Evolutionary conservation across 2,888 invertebrate genomes (phyloP), one percentile per base, ranked within the genome.

Genomic region (Fragum whitleyi): DNA sequence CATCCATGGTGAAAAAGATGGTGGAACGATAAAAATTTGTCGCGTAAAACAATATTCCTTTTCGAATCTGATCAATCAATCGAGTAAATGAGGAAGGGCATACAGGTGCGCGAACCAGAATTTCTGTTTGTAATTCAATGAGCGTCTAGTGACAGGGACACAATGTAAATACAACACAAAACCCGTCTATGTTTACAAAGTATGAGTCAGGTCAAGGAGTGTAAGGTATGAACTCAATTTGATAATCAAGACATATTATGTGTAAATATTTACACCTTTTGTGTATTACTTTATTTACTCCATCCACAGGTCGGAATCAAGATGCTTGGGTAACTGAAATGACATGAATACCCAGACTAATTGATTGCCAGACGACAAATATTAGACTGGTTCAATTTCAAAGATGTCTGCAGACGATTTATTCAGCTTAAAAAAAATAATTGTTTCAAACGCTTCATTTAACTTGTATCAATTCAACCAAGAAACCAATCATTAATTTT

Each of bases 1-100:
- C 47, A 47, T 47, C 47, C 47, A 47, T 47, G 14, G 3, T 47
- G 16, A 47, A 14, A 39, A 2, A n/a, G 3, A 19, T 47, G 7
- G 47, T 47, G 2, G 47, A 6, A 3, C 32, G 32, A 36, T 36
- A 36, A 36, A 47, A 19, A 47, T 9, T 14, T 47, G 47, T 16
- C 14, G 47, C 14, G 14, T 2, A 16, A 14, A 47, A n/a, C 5
- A 47, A 47, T 47, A 47, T 47, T 19, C 5, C 47, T 47, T 47
- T 47, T 47, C 47, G 47, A 47, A 47, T 19, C n/a, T 47, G 47
- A 47, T 47, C 47, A 47, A 47, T 47, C 47, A 47, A 47, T 47
- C 47, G 39, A 19, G 47, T 14, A 47, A 47, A 47, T 16, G n/a
- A 47, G 47, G 47, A 47, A 47, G 47, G 47, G 47, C 47, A n/a